Conservation (phyloP, 2,797 vertebrate species). For the Pseudochirops corinnae region DNA sequence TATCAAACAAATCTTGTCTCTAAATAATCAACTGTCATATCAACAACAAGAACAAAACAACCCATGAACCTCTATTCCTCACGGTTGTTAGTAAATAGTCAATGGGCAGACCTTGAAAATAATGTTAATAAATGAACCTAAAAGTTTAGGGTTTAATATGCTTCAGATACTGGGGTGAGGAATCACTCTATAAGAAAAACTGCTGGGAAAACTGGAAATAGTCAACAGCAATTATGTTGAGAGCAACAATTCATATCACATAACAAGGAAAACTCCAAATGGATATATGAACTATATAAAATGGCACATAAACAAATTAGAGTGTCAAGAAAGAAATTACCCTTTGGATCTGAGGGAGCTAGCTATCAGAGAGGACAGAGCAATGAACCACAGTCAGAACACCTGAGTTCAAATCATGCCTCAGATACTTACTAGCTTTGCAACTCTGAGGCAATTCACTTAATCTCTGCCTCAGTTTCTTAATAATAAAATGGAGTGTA, state of each 20-base stretch:
- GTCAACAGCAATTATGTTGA: neutral
- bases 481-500: neutral
- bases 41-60: neutral
- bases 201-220: neutral
- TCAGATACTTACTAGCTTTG: neutral
- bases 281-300: neutral
- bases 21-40: neutral
- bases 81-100: neutral
- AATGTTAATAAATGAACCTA: neutral
- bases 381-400: neutral
- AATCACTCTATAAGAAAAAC: neutral
- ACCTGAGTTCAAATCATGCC: neutral
- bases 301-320: neutral
- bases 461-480: neutral
- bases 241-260: too few species aligned
- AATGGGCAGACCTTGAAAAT: neutral
- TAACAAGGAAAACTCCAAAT: too few species aligned
- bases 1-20: neutral
- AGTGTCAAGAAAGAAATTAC: neutral
- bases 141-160: neutral
- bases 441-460: neutral
- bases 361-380: neutral
- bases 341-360: neutral
- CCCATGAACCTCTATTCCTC: neutral
- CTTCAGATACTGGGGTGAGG: neutral